Percentiles rank a stretch among this genome's conserved stretches.
phyloP scores from a whole-genome alignment of 2,113 vertebrate genomes.

The Numida meleagris region DNA sequence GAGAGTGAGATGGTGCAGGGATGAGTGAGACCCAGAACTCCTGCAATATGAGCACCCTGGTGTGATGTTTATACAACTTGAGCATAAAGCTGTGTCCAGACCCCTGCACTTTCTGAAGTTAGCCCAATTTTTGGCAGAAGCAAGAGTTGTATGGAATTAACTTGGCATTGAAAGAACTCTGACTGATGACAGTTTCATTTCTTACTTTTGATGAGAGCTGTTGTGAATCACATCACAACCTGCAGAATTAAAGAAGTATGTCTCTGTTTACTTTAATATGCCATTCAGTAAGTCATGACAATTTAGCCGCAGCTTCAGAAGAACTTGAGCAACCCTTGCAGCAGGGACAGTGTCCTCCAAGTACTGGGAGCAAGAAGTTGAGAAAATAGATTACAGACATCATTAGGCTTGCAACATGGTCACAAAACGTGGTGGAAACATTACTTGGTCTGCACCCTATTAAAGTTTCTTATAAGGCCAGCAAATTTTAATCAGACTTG shows the following conservation, averaged over 20 bases:
- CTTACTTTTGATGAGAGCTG: background rate
- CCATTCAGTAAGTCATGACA: background rate
- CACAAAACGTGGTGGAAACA: background rate
- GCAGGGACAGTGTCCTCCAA: background rate
- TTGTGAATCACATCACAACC: background rate
- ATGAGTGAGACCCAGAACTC: background rate
- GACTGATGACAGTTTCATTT: background rate
- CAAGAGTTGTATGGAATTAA: background rate
- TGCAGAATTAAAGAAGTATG: background rate
- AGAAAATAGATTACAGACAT: background rate
- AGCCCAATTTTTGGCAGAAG: background rate
- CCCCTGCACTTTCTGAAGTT: background rate
- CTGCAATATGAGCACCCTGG: background rate
- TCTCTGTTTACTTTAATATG: conserved; percentile 14
- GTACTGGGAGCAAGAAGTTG: background rate
- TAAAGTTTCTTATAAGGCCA: background rate
- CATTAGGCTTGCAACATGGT: background rate
- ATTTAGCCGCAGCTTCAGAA: conserved; percentile 4
- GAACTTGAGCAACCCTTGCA: background rate
- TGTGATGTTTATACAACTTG: background rate
- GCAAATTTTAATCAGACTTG: background rate
- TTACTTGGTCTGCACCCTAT: background rate
- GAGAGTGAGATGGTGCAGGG: background rate
- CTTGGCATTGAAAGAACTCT: background rate
- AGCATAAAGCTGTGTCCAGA: background rate